These are phyloP conservation scores for Thalassophryne amazonica DNA, from an alignment of 2,797 vertebrate genomes.

Conservation along the genomic window DNA sequence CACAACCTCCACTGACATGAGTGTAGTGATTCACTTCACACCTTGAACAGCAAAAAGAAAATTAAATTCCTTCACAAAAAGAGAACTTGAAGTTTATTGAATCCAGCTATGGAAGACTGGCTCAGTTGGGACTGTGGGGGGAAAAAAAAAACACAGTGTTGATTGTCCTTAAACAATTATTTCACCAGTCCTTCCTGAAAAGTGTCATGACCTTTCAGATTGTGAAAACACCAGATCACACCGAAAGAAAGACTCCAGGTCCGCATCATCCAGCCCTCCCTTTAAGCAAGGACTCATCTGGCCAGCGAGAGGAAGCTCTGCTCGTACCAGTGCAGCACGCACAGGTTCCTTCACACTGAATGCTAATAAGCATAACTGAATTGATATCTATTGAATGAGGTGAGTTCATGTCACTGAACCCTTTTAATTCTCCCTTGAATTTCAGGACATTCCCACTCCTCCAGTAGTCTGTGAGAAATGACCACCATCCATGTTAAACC, in stretches of 20 bases:
- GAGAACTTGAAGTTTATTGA: neutral
- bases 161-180: slow-evolving; percentile 73
- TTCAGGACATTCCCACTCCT: slow-evolving; percentile 24
- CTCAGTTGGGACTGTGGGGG: neutral
- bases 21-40: neutral
- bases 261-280: slow-evolving; percentile 42
- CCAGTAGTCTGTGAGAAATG: neutral
- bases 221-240: slow-evolving; percentile 31
- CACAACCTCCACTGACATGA: neutral
- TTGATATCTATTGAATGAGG: too few relatives aligned
- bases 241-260: slow-evolving; percentile 41
- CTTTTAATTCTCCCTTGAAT: slow-evolving; percentile 11
- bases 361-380: too few relatives aligned
- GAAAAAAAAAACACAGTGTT: neutral
- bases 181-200: slow-evolving; percentile 76
- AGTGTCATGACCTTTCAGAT: slow-evolving; percentile 57
- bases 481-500: neutral
- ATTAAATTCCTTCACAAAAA: neutral
- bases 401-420: neutral
- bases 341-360: slow-evolving; percentile 36
- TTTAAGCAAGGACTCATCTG: slow-evolving; percentile 22
- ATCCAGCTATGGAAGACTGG: neutral
- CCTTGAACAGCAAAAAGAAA: neutral
- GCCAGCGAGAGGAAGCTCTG: too few relatives aligned
- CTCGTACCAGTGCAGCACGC: neutral